Evolutionary conservation across 2,113 vertebrate genomes (phyloP).

Genomic region (Malurus elegans): DNA sequence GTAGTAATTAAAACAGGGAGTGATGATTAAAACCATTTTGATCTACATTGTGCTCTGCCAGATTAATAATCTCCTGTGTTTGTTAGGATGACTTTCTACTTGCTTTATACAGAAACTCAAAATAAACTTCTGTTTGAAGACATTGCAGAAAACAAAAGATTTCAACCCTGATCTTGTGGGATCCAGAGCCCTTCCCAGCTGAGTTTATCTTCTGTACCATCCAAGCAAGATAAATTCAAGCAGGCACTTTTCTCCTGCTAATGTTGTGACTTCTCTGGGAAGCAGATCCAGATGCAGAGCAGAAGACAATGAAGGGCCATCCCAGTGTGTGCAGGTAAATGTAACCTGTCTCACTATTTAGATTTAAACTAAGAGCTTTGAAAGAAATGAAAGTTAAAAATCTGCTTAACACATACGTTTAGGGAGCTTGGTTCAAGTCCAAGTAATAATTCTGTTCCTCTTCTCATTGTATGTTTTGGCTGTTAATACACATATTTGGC

Average conservation of each 20-base stretch:
- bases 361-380: background rate
- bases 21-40: conserved; percentile 53
- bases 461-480: background rate
- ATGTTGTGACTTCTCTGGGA: background rate
- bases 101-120: background rate
- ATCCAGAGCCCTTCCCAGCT: background rate
- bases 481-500: background rate
- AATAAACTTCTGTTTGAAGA: conserved; percentile 26
- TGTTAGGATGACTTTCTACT: conserved; percentile 39
- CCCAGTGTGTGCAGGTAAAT: background rate
- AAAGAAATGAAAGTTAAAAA: background rate
- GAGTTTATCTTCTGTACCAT: background rate
- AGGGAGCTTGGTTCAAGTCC: background rate
- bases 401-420: background rate
- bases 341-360: background rate
- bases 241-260: background rate
- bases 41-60: conserved; percentile 19
- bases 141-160: background rate
- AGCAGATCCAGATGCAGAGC: background rate
- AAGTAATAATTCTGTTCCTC: background rate
- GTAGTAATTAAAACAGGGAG: conserved; percentile 63
- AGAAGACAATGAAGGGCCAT: background rate
- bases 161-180: background rate
- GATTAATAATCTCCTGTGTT: conserved; percentile 30
- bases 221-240: background rate